phyloP scores from a whole-genome alignment of 1,140 invertebrate genomes.

The Nasonia vitripennis region DNA sequence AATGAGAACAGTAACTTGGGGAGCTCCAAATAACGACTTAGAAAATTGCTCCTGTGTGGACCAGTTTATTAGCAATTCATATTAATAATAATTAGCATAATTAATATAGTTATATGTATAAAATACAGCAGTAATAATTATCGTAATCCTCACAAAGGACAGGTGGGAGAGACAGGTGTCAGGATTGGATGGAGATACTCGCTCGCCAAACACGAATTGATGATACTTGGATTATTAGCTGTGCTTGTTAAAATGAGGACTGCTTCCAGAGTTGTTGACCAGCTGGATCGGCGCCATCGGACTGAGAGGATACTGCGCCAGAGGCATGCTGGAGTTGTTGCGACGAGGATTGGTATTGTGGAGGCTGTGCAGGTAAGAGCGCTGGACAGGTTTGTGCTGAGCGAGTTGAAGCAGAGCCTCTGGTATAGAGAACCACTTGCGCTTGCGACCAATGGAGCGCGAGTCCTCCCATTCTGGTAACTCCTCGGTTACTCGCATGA shows the following conservation, averaged over 20 bases:
- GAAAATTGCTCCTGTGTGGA: slow-evolving; percentile 60
- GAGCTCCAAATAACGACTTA: slow-evolving; percentile 43
- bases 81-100: slow-evolving; percentile 65
- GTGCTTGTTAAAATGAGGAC: slow-evolving; percentile 71
- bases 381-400: slow-evolving; percentile 92
- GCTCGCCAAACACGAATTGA: slow-evolving; percentile 38
- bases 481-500: slow-evolving; percentile 93
- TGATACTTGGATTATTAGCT: slow-evolving; percentile 64
- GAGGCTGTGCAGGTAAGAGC: slow-evolving; percentile 85
- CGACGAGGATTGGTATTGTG: slow-evolving; percentile 72
- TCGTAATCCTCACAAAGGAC: slow-evolving; percentile 59
- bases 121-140: slow-evolving; percentile 69
- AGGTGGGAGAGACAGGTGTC: slow-evolving; percentile 19
- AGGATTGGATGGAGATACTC: slow-evolving; percentile 58
- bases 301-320: slow-evolving; percentile 67
- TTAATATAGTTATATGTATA: slow-evolving; percentile 69
- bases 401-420: slow-evolving; percentile 90
- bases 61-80: slow-evolving; percentile 69
- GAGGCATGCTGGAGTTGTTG: slow-evolving; percentile 64
- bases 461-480: slow-evolving; percentile 96
- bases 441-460: slow-evolving; percentile 88
- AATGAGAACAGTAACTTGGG: background rate
- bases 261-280: slow-evolving; percentile 71
- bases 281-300: slow-evolving; percentile 70
- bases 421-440: slow-evolving; percentile 94